Conservation (phyloP, 53 echinoderm and acorn worm genomes). For the Hippasteria phrygiana region DNA sequence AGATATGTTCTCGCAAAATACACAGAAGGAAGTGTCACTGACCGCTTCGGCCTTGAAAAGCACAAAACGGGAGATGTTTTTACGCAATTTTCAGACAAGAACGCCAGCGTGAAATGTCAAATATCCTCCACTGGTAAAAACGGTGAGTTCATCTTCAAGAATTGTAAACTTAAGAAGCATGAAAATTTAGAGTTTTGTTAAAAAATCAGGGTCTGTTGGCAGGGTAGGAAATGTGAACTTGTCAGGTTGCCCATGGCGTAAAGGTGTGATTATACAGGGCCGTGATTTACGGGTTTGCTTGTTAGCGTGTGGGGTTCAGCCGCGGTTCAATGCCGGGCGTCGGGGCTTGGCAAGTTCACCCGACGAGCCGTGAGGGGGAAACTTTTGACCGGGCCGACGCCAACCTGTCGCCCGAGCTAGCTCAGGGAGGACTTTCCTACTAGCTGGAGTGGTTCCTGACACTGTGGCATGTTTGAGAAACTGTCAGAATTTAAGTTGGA, state of each 20-base stretch:
- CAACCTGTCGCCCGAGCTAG: conserved; percentile 10
- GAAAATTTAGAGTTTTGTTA: neutral
- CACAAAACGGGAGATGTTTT: neutral
- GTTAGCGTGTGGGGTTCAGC: conserved; percentile 30
- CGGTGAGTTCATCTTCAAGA: conserved; percentile 11
- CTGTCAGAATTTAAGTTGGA: neutral
- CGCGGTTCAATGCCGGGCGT: conserved; percentile 24
- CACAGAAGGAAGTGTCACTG: conserved; percentile 1
- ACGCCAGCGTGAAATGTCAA: neutral
- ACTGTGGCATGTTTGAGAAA: neutral
- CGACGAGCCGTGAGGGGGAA: neutral
- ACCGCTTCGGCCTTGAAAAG: conserved; percentile 38
- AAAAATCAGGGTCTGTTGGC: neutral
- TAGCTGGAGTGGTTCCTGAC: neutral
- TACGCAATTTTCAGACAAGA: neutral
- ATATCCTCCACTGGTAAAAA: neutral
- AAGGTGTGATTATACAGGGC: neutral
- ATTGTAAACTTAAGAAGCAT: neutral
- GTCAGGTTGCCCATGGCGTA: neutral
- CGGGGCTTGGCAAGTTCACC: neutral
- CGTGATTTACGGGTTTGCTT: conserved; percentile 7
- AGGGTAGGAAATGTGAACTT: neutral
- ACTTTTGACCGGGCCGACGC: conserved; percentile 46
- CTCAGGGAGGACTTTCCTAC: neutral
- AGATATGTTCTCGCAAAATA: neutral